phyloP scores from a whole-genome alignment of 2,888 invertebrate species.

The Polietes domitor region DNA sequence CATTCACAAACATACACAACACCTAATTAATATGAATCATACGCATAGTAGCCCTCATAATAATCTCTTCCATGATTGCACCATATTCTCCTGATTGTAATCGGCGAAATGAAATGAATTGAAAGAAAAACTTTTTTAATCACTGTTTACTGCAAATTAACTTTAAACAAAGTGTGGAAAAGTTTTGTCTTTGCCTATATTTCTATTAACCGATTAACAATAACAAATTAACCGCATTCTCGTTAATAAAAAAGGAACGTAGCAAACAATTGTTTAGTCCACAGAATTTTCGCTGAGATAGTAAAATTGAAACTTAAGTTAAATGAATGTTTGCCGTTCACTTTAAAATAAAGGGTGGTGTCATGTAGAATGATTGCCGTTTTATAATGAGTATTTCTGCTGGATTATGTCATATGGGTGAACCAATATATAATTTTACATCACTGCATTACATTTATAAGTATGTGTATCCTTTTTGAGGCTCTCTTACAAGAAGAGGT shows the following conservation, averaged over 20 bases:
- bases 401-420: no score
- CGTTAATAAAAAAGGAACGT: slow-evolving; percentile 1
- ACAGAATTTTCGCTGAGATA: not conserved
- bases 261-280: not conserved
- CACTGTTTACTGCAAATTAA: slow-evolving; percentile 43
- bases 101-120: slow-evolving; percentile 28
- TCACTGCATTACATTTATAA: no score
- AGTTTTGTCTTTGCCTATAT: slow-evolving; percentile 52
- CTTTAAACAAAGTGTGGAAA: slow-evolving; percentile 22
- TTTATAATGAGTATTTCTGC: no score
- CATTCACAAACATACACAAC: no score
- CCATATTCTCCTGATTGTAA: not conserved
- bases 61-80: not conserved
- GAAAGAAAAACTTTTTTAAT: slow-evolving; percentile 43
- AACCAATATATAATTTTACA: no score
- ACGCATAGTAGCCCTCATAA: no score
- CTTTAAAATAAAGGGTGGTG: slow-evolving; percentile 1
- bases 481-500: no score
- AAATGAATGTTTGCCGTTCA: slow-evolving; percentile 3
- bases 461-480: no score
- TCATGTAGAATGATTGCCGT: not conserved
- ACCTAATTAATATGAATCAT: no score
- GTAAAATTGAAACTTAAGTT: slow-evolving; percentile 5
- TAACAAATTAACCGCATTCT: slow-evolving; percentile 67
- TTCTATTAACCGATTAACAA: slow-evolving; percentile 67